Conservation (phyloP, 2,888 invertebrate genomes). For the Tipula helvola region DNA sequence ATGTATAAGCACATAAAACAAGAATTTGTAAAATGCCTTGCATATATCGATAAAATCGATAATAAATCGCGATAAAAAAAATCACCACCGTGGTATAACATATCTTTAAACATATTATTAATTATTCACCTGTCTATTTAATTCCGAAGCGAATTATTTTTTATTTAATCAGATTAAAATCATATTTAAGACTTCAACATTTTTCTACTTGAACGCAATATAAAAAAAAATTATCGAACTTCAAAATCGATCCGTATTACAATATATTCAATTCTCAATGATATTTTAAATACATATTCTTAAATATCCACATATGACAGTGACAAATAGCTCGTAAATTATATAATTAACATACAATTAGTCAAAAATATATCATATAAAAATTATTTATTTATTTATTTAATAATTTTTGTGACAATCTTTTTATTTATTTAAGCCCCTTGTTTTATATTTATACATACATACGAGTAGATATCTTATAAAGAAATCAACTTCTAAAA, state of each 20-base stretch:
- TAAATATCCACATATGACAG: background rate
- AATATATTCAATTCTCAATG: background rate
- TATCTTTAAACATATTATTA: background rate
- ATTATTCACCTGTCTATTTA: background rate
- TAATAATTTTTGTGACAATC: background rate
- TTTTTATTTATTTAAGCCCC: background rate
- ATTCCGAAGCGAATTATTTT: background rate
- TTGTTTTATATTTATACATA: background rate
- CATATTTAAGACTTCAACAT: background rate
- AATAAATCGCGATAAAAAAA: background rate
- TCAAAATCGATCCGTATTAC: background rate
- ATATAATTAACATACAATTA: slow-evolving; percentile 4
- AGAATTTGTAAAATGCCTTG: background rate
- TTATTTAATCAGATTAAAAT: background rate
- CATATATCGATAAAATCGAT: background rate
- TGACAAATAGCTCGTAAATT: background rate
- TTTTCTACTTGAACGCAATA: background rate
- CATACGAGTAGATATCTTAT: background rate
- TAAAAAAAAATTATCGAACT: background rate
- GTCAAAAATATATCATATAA: background rate
- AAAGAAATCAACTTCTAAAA: background rate
- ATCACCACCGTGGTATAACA: background rate
- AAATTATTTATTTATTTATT: background rate
- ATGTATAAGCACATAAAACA: no score
- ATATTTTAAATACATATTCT: background rate